Conservation (phyloP, 2,888 invertebrate genomes). For the Caenorhabditis imperialis region DNA sequence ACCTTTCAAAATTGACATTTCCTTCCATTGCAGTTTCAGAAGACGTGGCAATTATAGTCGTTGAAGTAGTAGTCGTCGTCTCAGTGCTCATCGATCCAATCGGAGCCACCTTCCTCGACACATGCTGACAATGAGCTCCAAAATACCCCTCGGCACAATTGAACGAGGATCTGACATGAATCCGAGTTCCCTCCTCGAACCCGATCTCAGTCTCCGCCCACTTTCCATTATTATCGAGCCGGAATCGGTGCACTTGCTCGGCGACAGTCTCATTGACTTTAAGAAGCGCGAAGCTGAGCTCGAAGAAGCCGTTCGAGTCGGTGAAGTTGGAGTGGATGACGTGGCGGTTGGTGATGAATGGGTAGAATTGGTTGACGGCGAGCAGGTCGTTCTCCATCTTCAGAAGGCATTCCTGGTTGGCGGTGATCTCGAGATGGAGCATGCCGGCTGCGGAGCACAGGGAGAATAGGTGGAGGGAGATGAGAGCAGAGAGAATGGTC, state of each 20-base stretch:
- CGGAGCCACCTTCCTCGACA: background rate
- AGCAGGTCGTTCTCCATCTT: background rate
- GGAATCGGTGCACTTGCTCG: background rate
- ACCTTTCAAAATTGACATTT: background rate
- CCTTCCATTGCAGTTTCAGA: no score
- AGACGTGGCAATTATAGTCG: background rate
- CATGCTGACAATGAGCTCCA: background rate
- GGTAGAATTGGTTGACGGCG: background rate
- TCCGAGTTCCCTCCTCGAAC: no score
- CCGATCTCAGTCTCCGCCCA: background rate
- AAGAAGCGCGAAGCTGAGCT: background rate
- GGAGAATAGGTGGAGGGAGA: background rate
- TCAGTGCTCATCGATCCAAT: background rate
- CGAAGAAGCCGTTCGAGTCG: background rate
- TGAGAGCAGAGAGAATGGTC: background rate
- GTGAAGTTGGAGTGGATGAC: background rate
- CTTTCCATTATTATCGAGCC: background rate
- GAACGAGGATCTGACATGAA: background rate
- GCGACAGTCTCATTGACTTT: background rate
- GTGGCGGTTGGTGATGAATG: background rate
- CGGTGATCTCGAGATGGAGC: constrained; percentile 2
- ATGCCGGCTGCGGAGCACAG: background rate
- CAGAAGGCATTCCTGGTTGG: background rate
- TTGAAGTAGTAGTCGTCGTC: background rate
- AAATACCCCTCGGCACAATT: background rate